These are phyloP conservation scores for Colius striatus DNA, from an alignment of 2,113 vertebrate genomes.

Conservation along the genomic window DNA sequence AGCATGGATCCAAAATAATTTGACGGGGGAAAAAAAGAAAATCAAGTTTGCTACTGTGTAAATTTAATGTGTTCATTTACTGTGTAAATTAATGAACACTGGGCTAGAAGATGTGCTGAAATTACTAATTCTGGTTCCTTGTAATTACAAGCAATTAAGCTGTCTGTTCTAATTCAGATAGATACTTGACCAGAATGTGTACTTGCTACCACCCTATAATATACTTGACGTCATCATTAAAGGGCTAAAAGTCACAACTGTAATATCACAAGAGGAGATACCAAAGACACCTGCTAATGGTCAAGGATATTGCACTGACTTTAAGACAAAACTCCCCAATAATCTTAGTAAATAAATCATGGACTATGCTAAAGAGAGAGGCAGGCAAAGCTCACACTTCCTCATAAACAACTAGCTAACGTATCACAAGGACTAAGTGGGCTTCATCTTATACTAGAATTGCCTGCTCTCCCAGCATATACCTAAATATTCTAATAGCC, in stretches of 20 bases:
- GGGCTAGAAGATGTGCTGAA: background rate
- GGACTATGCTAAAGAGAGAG: background rate
- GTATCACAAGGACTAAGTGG: background rate
- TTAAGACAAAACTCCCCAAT: background rate
- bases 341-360: background rate
- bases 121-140: background rate
- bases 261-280: background rate
- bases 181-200: background rate
- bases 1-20: background rate
- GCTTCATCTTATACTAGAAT: background rate
- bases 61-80: too few species aligned
- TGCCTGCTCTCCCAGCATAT: background rate
- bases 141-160: background rate
- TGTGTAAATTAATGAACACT: background rate
- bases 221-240: background rate
- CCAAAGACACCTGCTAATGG: background rate
- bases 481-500: background rate
- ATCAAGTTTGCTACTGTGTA: background rate
- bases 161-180: background rate
- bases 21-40: background rate
- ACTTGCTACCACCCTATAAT: background rate
- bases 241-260: background rate
- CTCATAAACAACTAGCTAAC: background rate
- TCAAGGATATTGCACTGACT: accelerated
- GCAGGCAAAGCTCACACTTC: background rate